Evolutionary conservation across 2,113 vertebrate genomes (phyloP), one percentile per base, ranked within the genome.

Genomic region (Osmerus eperlanus): DNA sequence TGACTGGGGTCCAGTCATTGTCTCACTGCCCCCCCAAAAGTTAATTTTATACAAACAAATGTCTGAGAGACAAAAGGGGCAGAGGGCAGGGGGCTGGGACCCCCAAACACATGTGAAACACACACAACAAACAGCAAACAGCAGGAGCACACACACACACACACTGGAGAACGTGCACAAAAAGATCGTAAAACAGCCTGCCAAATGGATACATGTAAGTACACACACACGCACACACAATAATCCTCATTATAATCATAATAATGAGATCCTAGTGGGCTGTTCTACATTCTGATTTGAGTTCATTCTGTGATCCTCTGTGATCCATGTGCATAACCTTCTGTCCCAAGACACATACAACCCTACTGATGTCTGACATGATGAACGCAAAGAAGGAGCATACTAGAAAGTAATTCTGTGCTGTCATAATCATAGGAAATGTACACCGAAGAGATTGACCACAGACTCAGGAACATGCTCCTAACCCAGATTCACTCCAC

Each of bases 1-100:
- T 88, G 89, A 92, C 92, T 91, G 90, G 88, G 85, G 80, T 70
- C 71, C 86, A 92, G 88, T 91, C 88, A 92, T 90, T 91, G 90
- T 92, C 89, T 84, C 72, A 47, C 82, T 75, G 76, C 73, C 79
- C 84, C 75, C 70, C 19, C 3, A 81, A 88, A 88, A 86, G 87
- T 84, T 90, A 82, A 90, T 89, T 91, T 90, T 89, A 89, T 90
- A 92, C 83, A 85, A 89, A 84, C 82, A 87, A 91, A 86, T 83
- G 86, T 90, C 71, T 78, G 84, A 84, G 82, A 70, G 75, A 80
- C 68, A 28, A 61, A 23, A 70, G 67, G 65, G 69, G 73, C 36
- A 80, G 79, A 81, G 80, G 84, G 84, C 79, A 79, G 71, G 63
- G 80, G 83, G 84, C 79, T 78, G 71, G 62, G 28, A 16, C 15